phyloP scores from a whole-genome alignment of 2,797 vertebrate genomes.

The Forpus xanthops region DNA sequence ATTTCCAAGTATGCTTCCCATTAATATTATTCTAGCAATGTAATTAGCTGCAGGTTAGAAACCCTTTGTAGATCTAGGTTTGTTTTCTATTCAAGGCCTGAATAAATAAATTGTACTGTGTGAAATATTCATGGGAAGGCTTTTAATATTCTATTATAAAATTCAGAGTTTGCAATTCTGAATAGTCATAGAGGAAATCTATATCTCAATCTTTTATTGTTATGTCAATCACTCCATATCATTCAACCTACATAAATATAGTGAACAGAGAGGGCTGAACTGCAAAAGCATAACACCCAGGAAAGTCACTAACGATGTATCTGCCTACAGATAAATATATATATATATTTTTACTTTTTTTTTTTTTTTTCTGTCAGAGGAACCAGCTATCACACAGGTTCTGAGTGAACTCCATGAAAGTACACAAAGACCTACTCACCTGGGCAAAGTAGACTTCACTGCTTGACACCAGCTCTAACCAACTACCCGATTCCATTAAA shows the following conservation, averaged over 20 bases:
- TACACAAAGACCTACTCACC: not conserved
- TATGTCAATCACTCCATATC: not conserved
- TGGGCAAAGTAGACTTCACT: not conserved
- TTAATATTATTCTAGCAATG: conserved; percentile 1
- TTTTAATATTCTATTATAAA: not conserved
- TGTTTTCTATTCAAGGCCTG: not conserved
- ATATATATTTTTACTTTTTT: not conserved
- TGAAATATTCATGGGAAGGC: not conserved
- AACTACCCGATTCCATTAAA: not conserved
- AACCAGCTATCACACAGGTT: not conserved
- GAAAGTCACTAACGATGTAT: not conserved
- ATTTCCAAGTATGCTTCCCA: not conserved
- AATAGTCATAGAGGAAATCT: not conserved
- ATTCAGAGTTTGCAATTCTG: not conserved
- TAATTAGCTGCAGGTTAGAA: not conserved
- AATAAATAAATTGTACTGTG: not conserved
- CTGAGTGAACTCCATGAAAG: not conserved
- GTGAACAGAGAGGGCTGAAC: not conserved
- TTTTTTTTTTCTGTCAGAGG: not conserved
- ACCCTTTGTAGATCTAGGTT: not conserved
- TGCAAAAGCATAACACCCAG: not conserved
- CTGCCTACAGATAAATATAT: not conserved
- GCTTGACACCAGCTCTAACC: not conserved
- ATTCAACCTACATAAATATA: not conserved
- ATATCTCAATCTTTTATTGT: not conserved